These are phyloP conservation scores for Engraulis encrasicolus DNA, from an alignment of 2,113 vertebrate species.

Conservation along the genomic window DNA sequence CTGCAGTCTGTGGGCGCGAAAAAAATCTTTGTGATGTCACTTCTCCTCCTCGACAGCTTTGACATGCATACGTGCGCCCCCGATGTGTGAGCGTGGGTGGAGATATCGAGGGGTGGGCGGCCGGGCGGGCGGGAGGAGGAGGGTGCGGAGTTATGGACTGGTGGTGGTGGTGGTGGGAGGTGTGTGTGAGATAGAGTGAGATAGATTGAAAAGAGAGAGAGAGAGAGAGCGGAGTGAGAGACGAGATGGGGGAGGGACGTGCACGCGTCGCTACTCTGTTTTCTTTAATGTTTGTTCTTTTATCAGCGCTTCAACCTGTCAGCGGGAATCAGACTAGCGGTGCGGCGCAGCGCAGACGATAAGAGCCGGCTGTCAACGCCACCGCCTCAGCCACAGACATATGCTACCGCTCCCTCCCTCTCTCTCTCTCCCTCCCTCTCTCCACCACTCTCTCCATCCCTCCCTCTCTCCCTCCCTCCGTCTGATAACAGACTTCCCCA, in stretches of 20 bases:
- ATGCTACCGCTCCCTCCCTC: constrained; percentile 63
- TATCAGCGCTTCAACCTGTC: constrained; percentile 77
- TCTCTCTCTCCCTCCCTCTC: constrained; percentile 16
- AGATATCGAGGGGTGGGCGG: constrained; percentile 7
- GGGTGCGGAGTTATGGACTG: constrained; percentile 52
- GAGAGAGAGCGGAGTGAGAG: background rate
- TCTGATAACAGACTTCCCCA: constrained; percentile 65
- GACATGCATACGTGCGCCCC: constrained; percentile 55
- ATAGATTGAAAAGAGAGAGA: constrained; percentile 25
- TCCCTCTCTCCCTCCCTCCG: constrained; percentile 44
- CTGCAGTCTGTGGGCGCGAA: constrained; percentile 70
- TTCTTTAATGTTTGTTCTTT: constrained; percentile 79
- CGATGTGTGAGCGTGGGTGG: background rate
- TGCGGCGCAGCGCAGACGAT: constrained; percentile 65
- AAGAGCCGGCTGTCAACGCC: constrained; percentile 72
- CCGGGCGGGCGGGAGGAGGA: constrained; percentile 51
- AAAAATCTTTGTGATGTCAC: constrained; percentile 77
- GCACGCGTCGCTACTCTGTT: constrained; percentile 63
- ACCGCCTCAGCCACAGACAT: constrained; percentile 65
- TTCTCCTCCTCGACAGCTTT: constrained; percentile 73
- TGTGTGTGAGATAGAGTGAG: constrained; percentile 28
- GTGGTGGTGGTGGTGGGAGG: background rate
- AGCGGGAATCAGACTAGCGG: constrained; percentile 73
- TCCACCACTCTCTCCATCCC: no score
- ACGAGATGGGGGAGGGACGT: constrained; percentile 48